Base-by-base conservation (phyloP, 2,888 invertebrate species). In the Oasisia sp. region DNA sequence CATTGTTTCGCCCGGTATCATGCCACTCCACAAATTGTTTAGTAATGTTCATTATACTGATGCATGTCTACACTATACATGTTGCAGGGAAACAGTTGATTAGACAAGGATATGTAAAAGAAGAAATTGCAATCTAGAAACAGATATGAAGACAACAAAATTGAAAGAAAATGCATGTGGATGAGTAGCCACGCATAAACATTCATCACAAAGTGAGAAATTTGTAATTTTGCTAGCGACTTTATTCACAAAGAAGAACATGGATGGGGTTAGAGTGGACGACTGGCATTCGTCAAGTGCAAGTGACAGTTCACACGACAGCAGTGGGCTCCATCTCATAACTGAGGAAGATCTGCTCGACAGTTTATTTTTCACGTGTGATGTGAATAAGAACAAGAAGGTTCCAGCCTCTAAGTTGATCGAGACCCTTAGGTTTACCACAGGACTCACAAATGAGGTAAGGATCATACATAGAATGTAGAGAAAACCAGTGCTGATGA, bases 231-330 rank as follows among this genome's bases (percentile, higher is more conserved):
- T 74, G 74, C 27, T 5, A 74, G 74, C 74, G 27, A 74, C 74
- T 74, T 74, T 19, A 74, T 74, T 74, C 74, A 74, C 74, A 27
- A 27, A 19, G 74, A 74, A 5, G n/a, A 74, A 74, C 74, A 74
- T 74, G 74, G 74, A 74, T 74, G 7, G 74, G 74, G 27, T 74
- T 19, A n/a, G 74, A 27, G 3, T 27, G 74, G 74, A 74, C 27
- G 74, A 74, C 74, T 74, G 74, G 74, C 74, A 74, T 74, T 74
- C 74, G n/a, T 74, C 74, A 74, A 74, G 74, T 74, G 74, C 74
- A 19, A 74, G 74, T 74, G 74, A 74, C 74, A 74, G 74, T 74
- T 74, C 74, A 74, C 74, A 74, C 27, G 74, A 74, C 74, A 74
- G 74, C 74, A 74, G 74, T 74, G 74, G 74, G 7, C 3, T 74